Evolutionary conservation across 2,888 invertebrate genomes (phyloP), one percentile per base, ranked within the genome.

Genomic region (Leptothorax acervorum): DNA sequence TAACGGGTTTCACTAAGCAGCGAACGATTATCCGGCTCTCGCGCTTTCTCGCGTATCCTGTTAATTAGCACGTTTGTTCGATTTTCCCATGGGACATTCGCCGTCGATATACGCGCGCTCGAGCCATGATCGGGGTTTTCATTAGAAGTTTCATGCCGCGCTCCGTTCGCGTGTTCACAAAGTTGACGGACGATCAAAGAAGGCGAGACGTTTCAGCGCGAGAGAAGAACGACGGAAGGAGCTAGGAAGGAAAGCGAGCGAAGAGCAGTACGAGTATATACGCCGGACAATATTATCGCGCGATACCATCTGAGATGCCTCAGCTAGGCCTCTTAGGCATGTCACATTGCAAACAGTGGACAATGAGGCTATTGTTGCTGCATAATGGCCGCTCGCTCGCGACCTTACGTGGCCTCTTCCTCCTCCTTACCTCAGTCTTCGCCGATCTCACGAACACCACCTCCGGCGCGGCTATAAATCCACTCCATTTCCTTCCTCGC

Each of bases 331-430:
- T 90, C 90, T 90, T 90, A 90, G 89, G 87, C 90, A 90, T 90
- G 90, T 90, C 90, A 90, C 90, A 90, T 90, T 84, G 90, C 90
- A 90, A 90, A 90, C 91, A 90, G 90, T 90, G 93, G 93, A 93
- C 93, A 93, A 93, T 93, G 93, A 93, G 93, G 91, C 93, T 91
- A 93, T 93, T 93, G 93, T 93, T 93, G 89, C 91, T 91, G 93
- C 92, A 93, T 93, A 93, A 93, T 92, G 92, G 92, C 89, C 90
- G 79, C 28, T 81, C 88, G 87, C 85, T 89, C 90, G 91, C 93
- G 93, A 93, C 93, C 93, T 93, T 92, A 91, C 91, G 90, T 90
- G 91, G 86, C 90, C 91, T 91, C 87, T 86, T 86, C 68, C 82
- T 86, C 86, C 76, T 86, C 88, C 65, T 85, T 85, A 70, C 65